Conservation (phyloP, 2,797 vertebrate genomes). For the Malacoctenus gilli region DNA sequence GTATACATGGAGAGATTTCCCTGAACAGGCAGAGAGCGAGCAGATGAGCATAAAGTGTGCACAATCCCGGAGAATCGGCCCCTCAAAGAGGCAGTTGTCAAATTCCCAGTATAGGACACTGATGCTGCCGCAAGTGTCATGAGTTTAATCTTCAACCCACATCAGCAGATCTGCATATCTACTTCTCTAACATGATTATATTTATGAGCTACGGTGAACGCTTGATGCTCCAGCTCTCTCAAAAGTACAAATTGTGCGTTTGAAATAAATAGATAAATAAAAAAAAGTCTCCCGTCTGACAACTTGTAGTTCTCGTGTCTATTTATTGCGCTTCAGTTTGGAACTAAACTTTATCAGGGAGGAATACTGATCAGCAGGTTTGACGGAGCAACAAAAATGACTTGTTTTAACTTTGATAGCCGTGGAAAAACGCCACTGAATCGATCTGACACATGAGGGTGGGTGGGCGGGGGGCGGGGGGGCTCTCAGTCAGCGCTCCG, state of each 20-base stretch:
- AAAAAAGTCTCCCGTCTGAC: too few relatives aligned
- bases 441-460: too few relatives aligned
- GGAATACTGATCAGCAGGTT: not conserved
- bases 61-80: too few relatives aligned
- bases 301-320: too few relatives aligned
- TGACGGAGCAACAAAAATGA: not conserved
- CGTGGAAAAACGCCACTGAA: not conserved
- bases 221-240: not conserved
- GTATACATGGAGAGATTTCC: too few relatives aligned
- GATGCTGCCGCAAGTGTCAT: too few relatives aligned
- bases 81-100: too few relatives aligned
- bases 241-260: not conserved
- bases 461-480: too few relatives aligned
- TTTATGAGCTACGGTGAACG: not conserved
- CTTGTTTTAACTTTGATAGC: not conserved
- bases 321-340: too few relatives aligned
- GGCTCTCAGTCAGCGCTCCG: slow-evolving; percentile 2
- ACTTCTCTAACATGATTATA: not conserved
- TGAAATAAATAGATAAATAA: not conserved
- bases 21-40: too few relatives aligned
- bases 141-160: slow-evolving; percentile 6
- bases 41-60: too few relatives aligned
- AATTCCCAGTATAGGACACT: too few relatives aligned
- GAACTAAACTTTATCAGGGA: not conserved
- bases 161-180: slow-evolving; percentile 26